A percentile compares a stretch with the other conserved stretches of the same genome.
phyloP scores from a whole-genome alignment of 2,113 vertebrate genomes.

The Rhinolophus ferrumequinum region DNA sequence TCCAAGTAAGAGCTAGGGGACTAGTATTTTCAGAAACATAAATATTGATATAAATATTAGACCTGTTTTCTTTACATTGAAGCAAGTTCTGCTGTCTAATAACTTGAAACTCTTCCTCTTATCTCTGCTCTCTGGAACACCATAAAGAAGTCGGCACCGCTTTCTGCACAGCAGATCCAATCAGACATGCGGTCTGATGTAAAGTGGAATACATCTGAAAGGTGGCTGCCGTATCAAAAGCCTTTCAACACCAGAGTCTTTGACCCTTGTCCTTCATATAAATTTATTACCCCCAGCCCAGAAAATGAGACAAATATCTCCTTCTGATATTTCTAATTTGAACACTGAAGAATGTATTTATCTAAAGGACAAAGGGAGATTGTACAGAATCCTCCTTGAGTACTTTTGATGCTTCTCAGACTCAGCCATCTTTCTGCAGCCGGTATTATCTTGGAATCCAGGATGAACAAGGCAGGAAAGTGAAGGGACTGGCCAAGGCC shows the following conservation, averaged over 20 bases:
- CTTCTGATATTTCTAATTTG: slow-evolving; percentile 49
- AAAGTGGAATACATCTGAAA: background rate
- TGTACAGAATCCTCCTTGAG: background rate
- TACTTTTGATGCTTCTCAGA: background rate
- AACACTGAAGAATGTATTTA: background rate
- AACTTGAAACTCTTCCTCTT: background rate
- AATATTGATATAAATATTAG: slow-evolving; percentile 7
- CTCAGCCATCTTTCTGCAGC: background rate
- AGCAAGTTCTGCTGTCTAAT: background rate
- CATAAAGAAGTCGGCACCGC: background rate
- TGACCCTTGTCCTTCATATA: background rate
- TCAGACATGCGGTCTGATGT: background rate
- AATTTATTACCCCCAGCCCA: background rate
- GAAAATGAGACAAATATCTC: background rate
- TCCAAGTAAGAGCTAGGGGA: background rate
- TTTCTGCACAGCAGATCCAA: background rate
- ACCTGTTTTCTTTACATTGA: background rate
- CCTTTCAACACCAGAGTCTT: background rate
- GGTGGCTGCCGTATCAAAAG: background rate
- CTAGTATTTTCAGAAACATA: slow-evolving; percentile 10
- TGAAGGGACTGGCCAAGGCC: background rate
- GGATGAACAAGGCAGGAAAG: slow-evolving; percentile 30
- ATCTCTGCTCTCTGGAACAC: background rate
- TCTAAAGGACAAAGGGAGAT: background rate
- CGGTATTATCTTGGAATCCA: background rate